Conservation (phyloP, 2,797 vertebrate genomes). For the Calcarius lapponicus region DNA sequence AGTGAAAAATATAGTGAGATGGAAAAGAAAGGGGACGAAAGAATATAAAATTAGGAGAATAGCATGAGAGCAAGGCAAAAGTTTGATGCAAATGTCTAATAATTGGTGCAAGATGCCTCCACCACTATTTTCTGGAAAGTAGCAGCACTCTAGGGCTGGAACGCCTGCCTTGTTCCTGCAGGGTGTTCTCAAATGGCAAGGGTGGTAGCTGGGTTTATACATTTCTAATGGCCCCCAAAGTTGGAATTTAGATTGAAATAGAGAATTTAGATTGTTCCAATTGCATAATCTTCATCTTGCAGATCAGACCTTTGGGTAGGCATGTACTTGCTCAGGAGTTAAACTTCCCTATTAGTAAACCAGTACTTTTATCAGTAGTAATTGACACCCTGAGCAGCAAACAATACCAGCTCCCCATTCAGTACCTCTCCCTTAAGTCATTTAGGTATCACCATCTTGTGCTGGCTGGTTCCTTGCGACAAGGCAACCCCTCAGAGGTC, state of each 20-base stretch:
- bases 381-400: not conserved
- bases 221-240: not conserved
- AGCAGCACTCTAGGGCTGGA: not conserved
- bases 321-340: not conserved
- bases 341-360: not conserved
- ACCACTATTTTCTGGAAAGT: rapidly evolving
- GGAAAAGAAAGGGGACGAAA: not conserved
- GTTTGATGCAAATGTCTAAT: not conserved
- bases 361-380: not conserved
- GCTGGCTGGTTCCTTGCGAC: not conserved
- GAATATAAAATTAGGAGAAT: not conserved
- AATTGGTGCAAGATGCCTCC: not conserved
- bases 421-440: not conserved
- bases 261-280: not conserved
- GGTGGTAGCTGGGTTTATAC: not conserved
- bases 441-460: not conserved
- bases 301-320: not conserved
- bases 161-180: not conserved
- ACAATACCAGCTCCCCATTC: not conserved
- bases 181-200: not conserved
- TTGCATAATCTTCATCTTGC: not conserved
- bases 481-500: not conserved
- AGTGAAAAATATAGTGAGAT: not conserved
- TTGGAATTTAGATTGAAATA: not conserved
- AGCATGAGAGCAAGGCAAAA: not conserved